Percentiles rank a stretch among this genome's conserved stretches.
phyloP scores from a whole-genome alignment of 2,888 invertebrate genomes.

The Platerodrilus igneus region DNA sequence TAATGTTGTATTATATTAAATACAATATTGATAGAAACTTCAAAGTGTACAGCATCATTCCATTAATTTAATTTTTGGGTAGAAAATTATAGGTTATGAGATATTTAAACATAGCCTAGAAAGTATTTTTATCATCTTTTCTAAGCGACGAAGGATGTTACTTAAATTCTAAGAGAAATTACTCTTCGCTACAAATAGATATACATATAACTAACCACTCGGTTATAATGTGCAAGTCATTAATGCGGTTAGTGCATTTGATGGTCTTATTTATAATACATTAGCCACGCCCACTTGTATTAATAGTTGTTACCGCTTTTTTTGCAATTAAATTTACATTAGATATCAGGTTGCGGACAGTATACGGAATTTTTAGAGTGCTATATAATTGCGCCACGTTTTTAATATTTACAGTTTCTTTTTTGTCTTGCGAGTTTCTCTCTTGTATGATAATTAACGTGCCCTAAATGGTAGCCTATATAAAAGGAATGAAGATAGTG shows the following conservation, averaged over 20 bases:
- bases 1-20: constrained; percentile 5
- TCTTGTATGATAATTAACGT: no score
- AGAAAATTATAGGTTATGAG: constrained; percentile 9
- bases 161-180: background rate
- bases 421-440: no score
- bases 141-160: background rate
- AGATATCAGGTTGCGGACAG: no score
- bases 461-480: no score
- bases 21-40: constrained; percentile 11
- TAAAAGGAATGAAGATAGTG: no score
- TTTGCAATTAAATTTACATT: constrained; percentile 30
- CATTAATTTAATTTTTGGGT: constrained; percentile 3
- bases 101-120: no score
- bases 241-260: constrained; percentile 10
- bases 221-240: constrained; percentile 15
- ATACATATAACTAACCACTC: background rate
- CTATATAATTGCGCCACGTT: no score
- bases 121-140: no score
- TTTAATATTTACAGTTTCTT: no score
- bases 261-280: constrained; percentile 16
- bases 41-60: constrained; percentile 3
- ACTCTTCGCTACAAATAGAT: background rate
- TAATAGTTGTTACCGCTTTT: constrained; percentile 26
- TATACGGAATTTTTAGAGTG: no score
- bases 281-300: constrained; percentile 14